Evolutionary conservation across 2,797 vertebrate species (phyloP).

Genomic region (Halcyon leucocephala): DNA sequence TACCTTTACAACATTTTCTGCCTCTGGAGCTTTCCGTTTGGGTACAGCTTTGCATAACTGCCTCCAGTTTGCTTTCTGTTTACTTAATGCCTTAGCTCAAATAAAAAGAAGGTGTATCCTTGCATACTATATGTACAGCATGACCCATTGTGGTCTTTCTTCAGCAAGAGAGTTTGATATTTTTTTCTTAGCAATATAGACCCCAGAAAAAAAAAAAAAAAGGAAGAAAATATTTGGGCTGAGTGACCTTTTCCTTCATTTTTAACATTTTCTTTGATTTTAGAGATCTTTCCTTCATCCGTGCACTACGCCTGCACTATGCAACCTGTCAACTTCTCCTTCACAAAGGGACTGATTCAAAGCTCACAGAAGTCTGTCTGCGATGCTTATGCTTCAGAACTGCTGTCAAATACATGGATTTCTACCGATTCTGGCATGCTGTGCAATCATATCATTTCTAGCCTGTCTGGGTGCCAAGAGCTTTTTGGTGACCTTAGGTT

Average conservation of each 20-base stretch:
- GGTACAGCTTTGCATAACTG: neutral
- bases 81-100: neutral
- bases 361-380: neutral
- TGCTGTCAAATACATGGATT: neutral
- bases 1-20: conserved; percentile 39
- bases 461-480: neutral
- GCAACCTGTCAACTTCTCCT: neutral
- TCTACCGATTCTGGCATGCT: neutral
- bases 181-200: neutral
- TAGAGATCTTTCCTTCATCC: neutral
- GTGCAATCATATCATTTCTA: neutral
- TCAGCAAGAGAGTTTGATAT: neutral
- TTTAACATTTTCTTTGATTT: neutral
- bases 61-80: conserved; percentile 8
- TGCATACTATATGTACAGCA: neutral
- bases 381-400: neutral
- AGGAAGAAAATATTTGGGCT: neutral
- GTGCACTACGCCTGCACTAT: neutral
- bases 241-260: neutral
- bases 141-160: neutral
- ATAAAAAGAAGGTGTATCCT: conserved; percentile 42
- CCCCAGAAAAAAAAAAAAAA: neutral
- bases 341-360: neutral
- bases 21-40: neutral
- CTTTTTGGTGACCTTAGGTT: neutral